These are phyloP conservation scores for Dendrolimus houi DNA, from an alignment of 2,888 invertebrate genomes.

Conservation along the genomic window DNA sequence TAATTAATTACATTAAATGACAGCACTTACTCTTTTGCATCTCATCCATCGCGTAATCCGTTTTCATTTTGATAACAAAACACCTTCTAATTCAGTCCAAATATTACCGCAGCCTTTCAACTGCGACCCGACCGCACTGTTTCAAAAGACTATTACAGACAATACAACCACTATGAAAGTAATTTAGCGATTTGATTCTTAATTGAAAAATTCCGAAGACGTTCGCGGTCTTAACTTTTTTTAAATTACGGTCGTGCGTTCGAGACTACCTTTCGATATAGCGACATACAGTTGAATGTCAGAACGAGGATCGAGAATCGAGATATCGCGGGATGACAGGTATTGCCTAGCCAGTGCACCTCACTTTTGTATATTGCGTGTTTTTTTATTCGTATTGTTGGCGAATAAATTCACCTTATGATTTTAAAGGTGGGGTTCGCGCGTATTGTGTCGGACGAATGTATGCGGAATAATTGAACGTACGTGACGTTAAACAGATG, in stretches of 20 bases:
- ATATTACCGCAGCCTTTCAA: constrained; percentile 27
- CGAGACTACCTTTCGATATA: constrained; percentile 51
- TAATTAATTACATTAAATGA: too few relatives aligned
- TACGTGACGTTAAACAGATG: not conserved
- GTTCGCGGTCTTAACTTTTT: constrained; percentile 9
- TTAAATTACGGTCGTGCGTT: constrained; percentile 13
- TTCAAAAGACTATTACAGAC: constrained; percentile 34
- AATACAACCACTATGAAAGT: constrained; percentile 43
- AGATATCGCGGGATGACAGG: constrained; percentile 42
- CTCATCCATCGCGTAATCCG: constrained; percentile 74
- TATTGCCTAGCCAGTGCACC: constrained; percentile 30
- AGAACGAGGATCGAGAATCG: constrained; percentile 23
- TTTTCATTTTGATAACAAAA: constrained; percentile 55
- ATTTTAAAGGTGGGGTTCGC: not conserved
- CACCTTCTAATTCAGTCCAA: constrained; percentile 49
- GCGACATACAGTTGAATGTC: constrained; percentile 48
- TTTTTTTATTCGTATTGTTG: not conserved
- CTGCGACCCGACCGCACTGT: constrained; percentile 44
- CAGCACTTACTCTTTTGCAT: constrained; percentile 68
- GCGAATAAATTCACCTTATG: not conserved
- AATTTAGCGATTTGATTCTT: constrained; percentile 49
- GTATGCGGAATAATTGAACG: not conserved
- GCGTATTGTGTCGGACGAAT: not conserved
- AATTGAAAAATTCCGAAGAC: constrained; percentile 56
- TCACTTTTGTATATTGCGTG: constrained; percentile 40